Conservation (phyloP, 2,113 vertebrate genomes). For the Merops nubicus region DNA sequence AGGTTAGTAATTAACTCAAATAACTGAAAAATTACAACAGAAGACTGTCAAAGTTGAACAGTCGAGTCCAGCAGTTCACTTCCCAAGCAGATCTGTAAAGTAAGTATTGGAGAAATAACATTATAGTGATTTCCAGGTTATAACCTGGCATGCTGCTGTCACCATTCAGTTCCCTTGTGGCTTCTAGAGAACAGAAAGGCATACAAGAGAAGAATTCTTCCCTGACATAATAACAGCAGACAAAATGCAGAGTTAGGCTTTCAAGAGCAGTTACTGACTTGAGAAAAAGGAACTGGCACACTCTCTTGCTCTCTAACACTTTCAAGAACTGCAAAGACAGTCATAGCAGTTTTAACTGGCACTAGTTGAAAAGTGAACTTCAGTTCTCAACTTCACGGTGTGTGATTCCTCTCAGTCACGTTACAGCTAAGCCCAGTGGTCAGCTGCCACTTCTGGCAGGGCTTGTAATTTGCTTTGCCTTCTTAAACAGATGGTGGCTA, state of each 20-base stretch:
- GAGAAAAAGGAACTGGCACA: background rate
- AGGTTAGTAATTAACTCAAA: conserved; percentile 44
- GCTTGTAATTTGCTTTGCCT: background rate
- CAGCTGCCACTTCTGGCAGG: background rate
- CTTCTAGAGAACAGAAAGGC: background rate
- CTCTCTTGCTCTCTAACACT: background rate
- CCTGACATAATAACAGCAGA: background rate
- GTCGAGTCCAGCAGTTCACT: background rate
- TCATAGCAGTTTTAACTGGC: background rate
- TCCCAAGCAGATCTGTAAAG: background rate
- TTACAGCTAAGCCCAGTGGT: background rate
- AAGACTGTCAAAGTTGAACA: background rate
- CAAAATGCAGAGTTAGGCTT: background rate
- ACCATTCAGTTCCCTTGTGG: background rate
- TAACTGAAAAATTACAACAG: background rate
- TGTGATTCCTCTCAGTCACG: background rate
- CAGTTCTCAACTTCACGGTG: background rate
- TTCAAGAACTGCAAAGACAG: background rate
- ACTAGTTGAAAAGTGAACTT: background rate
- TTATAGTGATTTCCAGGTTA: background rate
- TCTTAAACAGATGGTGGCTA: background rate
- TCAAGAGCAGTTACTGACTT: background rate
- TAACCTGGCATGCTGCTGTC: background rate
- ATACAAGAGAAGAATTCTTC: background rate
- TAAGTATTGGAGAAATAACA: background rate